phyloP scores from a whole-genome alignment of 2,888 invertebrate species.

The Noctuana brunneofusca region DNA sequence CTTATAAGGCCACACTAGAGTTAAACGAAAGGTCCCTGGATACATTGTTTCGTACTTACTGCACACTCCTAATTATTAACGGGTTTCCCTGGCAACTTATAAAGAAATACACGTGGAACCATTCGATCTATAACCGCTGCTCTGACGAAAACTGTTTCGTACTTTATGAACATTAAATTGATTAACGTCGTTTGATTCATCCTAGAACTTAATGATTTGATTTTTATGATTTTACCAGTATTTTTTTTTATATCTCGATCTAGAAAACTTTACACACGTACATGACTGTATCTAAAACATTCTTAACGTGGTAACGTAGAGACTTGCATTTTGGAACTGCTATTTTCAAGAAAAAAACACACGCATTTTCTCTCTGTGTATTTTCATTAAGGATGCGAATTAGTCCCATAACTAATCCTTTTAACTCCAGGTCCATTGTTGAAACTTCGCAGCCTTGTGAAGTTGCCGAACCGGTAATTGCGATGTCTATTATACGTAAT shows the following conservation, averaged over 20 bases:
- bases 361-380: slow-evolving; percentile 1
- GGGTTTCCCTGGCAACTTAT: slow-evolving; percentile 36
- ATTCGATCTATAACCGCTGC: neutral
- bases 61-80: slow-evolving; percentile 41
- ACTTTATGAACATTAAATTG: too few relatives aligned
- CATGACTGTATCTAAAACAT: too few relatives aligned
- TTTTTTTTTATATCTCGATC: too few relatives aligned
- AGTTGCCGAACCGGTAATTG: slow-evolving; percentile 36
- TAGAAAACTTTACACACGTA: too few relatives aligned
- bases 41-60: slow-evolving; percentile 47
- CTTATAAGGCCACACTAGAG: slow-evolving; percentile 26
- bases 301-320: too few relatives aligned
- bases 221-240: too few relatives aligned
- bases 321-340: too few relatives aligned
- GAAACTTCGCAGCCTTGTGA: slow-evolving; percentile 39
- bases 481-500: slow-evolving; percentile 33
- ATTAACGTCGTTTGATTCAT: too few relatives aligned
- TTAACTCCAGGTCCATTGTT: slow-evolving; percentile 39
- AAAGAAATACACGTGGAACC: slow-evolving; percentile 16
- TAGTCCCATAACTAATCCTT: slow-evolving; percentile 41
- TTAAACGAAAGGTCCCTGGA: slow-evolving; percentile 41
- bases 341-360: neutral
- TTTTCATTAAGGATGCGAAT: slow-evolving; percentile 29
- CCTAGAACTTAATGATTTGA: too few relatives aligned
- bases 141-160: too few relatives aligned